Evolutionary conservation across 2,888 invertebrate genomes (phyloP), one percentile per base, ranked within the genome.

Genomic region (Podabrus alpinus): DNA sequence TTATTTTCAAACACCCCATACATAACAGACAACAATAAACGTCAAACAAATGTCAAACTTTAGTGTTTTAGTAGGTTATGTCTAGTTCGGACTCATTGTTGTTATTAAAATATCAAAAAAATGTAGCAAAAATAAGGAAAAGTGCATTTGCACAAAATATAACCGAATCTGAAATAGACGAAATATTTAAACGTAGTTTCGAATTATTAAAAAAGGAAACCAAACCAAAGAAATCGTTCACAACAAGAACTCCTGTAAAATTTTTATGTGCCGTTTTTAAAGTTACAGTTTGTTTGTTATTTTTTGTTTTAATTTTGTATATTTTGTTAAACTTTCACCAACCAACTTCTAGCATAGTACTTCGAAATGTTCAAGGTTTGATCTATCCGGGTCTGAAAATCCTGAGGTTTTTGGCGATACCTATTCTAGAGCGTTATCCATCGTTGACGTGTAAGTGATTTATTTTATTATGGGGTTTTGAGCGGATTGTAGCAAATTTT

Each of bases 351-450:
- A 92, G 91, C 84, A 89, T 91, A 80, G 87, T 94, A 79, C 87
- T 93, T 79, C 90, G 94, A 85, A 92, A 94, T 86, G 88, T 94
- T 19, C 95, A 95, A 86, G 93, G 93, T 74, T 92, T 92, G 81
- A 94, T 96, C 80, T 95, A 96, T 88, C 95, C 95, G 10, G 93
- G 93, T 11, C 90, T 96, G 87, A 92, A 93, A 82, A 85, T 93
- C 24, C 88, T 95, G 83, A 90, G 96, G 73, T 91, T 92, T 81
- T 83, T 94, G 79, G 92, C 94, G 68, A 90, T 96, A 81, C 95
- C 96, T n/a, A 84, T 96, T 29, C 91, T 95, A 79, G 90, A 91
- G 76, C 87, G 90, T 71, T 95, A 94, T 87, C 95, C 95, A 69
- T 88, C 90, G n/a, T 83, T 94, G 75, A 92, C 93, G 82, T 92